Percentiles rank a stretch among this genome's conserved stretches.
These are phyloP conservation scores for Sapajus apella DNA, from an alignment of 2,113 vertebrate species.

Conservation along the genomic window DNA sequence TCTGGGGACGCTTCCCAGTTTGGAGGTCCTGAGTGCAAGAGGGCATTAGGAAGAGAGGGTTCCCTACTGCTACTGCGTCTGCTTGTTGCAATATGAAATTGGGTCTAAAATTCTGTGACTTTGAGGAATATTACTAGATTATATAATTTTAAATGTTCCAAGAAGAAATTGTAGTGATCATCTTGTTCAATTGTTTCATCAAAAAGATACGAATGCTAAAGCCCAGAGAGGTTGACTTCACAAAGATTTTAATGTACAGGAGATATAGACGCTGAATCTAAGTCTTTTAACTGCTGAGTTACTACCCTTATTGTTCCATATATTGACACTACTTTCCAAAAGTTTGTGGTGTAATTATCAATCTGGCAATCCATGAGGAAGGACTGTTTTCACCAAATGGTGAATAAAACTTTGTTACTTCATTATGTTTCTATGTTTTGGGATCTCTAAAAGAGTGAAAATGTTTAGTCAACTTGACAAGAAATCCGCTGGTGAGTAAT, in stretches of 20 bases:
- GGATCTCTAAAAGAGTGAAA: slow-evolving; percentile 28
- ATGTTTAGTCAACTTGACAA: slow-evolving; percentile 47
- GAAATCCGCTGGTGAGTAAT: slow-evolving; percentile 10
- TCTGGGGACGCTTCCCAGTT: not conserved
- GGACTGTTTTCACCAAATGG: not conserved
- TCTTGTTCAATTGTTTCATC: not conserved
- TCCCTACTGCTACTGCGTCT: not conserved
- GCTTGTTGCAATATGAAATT: not conserved
- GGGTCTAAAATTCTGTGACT: not conserved
- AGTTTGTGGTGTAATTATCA: not conserved
- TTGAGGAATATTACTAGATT: not conserved
- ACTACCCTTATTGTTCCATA: not conserved
- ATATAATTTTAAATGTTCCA: not conserved
- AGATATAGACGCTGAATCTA: not conserved
- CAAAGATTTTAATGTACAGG: not conserved
- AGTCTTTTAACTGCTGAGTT: not conserved
- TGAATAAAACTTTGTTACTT: not conserved
- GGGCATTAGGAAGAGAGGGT: not conserved
- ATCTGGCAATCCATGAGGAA: not conserved
- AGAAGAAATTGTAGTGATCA: not conserved
- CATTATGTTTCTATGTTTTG: slow-evolving; percentile 37
- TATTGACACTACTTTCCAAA: not conserved
- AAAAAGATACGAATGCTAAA: not conserved
- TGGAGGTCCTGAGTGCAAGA: not conserved
- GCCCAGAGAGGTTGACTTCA: not conserved